Percentiles rank a stretch among this genome's conserved stretches.
Evolutionary conservation across 2,797 vertebrate genomes (phyloP).

Genomic region (Parambassis ranga): DNA sequence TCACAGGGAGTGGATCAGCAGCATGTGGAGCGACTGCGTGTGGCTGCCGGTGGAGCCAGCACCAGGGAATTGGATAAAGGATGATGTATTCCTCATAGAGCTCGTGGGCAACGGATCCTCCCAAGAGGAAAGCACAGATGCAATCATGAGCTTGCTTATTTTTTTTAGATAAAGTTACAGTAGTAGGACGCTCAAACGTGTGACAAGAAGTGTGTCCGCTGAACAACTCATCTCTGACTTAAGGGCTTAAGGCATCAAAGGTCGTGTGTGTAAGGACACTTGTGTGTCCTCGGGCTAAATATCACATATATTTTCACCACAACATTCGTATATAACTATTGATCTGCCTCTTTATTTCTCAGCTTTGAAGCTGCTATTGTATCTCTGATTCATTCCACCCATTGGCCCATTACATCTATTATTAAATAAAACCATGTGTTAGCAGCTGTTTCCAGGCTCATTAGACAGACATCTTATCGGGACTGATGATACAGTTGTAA

Average conservation of each 20-base stretch:
- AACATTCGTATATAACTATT: not conserved
- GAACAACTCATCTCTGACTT: constrained; percentile 39
- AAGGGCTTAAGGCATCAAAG: constrained; percentile 26
- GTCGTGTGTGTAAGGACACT: constrained; percentile 15
- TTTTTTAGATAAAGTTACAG: constrained; percentile 29
- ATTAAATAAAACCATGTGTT: constrained; percentile 55
- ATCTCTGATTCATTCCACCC: constrained; percentile 20
- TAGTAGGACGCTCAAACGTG: constrained; percentile 3
- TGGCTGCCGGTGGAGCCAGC: constrained; percentile 9
- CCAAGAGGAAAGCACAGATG: constrained; percentile 23
- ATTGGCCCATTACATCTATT: constrained; percentile 53
- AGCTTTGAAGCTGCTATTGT: constrained; percentile 15
- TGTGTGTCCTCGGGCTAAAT: constrained; percentile 1
- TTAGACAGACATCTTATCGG: constrained; percentile 36
- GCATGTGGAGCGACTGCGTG: constrained; percentile 13
- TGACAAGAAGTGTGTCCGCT: constrained; percentile 3
- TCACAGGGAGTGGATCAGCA: constrained; percentile 27
- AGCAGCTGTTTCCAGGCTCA: constrained; percentile 52
- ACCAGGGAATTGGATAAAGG: constrained; percentile 23
- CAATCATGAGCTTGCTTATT: constrained; percentile 38
- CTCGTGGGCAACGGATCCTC: constrained; percentile 13
- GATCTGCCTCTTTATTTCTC: constrained; percentile 7
- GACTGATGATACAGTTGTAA: constrained; percentile 26
- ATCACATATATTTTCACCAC: constrained; percentile 1
- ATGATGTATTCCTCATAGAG: constrained; percentile 15